Evolutionary conservation across 2,113 vertebrate genomes (phyloP), one percentile per base, ranked within the genome.

Genomic region (Nycticebus coucang): DNA sequence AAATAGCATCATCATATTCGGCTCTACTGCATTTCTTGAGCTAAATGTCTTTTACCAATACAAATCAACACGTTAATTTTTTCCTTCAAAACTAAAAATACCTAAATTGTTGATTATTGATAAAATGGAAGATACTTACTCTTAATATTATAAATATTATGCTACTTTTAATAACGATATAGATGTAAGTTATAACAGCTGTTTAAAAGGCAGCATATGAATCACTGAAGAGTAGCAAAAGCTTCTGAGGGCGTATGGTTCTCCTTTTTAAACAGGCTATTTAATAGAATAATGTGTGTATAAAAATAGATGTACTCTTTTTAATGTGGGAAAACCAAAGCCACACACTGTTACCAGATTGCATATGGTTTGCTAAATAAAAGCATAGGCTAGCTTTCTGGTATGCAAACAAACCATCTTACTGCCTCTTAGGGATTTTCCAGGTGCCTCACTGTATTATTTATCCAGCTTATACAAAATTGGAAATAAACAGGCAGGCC

Each of bases 131-230:
- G 84, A 84, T 60, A 82, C 3, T 19, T 28, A 79, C 72, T 55
- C 71, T 90, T 87, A 68, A 68, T 68, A 92, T 92, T 80, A n/a
- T 91, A 85, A 37, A 95, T 83, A 26, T 26, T 80, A 0, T 79
- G 75, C 87, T 59, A 24, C 45, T 78, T 95, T 95, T 87, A 93
- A 81, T 18, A 91, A 57, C 71, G 41, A 59, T 7, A 89, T 0
- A 37, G 10, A 83, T 55, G 18, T 74, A 57, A 83, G 59, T 83
- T 80, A 62, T 33, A 72, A 89, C n/a, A 62, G 4, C 1, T 71
- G 1, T 19, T 87, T 30, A 75, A 92, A 95, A 82, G 60, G 33
- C 26, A 86, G 33, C 26, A 66, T 6, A 53, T 74, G 59, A 80
- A 80, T 53, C 75, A 75, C 74, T 93, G 53, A 66, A 93, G 24